Evolutionary conservation across 1,140 invertebrate genomes (phyloP).

Genomic region (Papilio glaucus): DNA sequence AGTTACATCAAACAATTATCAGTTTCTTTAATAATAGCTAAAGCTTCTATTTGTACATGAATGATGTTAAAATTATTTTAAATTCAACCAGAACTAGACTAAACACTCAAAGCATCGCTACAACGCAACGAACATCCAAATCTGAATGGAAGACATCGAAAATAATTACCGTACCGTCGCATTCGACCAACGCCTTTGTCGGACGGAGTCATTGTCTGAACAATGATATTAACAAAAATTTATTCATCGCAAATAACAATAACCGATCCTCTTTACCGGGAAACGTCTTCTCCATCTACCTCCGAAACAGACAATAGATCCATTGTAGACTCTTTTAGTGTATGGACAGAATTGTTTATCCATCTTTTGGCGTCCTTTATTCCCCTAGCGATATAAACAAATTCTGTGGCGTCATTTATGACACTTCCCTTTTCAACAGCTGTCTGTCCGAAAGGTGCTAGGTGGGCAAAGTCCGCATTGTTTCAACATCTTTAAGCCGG

Average conservation of each 20-base stretch:
- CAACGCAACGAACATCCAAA: neutral
- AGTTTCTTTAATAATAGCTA: too few species aligned
- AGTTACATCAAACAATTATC: too few species aligned
- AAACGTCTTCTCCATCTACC: constrained; percentile 60
- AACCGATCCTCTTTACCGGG: constrained; percentile 59
- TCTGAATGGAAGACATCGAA: constrained; percentile 5
- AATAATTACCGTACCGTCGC: constrained; percentile 25
- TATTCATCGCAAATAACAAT: constrained; percentile 66
- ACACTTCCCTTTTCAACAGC: constrained; percentile 63
- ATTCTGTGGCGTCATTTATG: constrained; percentile 62
- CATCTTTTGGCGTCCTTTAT: constrained; percentile 44
- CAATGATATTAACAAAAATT: constrained; percentile 62
- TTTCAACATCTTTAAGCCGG: constrained; percentile 57
- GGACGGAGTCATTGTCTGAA: constrained; percentile 52
- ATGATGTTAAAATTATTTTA: neutral
- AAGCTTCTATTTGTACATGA: neutral
- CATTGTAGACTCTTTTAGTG: constrained; percentile 51
- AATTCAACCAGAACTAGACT: neutral
- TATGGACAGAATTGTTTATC: constrained; percentile 45
- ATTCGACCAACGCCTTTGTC: constrained; percentile 49
- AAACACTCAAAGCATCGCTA: neutral
- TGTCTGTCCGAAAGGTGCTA: constrained; percentile 63
- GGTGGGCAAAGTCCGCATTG: constrained; percentile 55
- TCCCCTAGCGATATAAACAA: constrained; percentile 55
- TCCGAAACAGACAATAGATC: constrained; percentile 53